These are phyloP conservation scores for Myotis lucifugus DNA, from an alignment of 2,113 vertebrate species.

Conservation along the genomic window DNA sequence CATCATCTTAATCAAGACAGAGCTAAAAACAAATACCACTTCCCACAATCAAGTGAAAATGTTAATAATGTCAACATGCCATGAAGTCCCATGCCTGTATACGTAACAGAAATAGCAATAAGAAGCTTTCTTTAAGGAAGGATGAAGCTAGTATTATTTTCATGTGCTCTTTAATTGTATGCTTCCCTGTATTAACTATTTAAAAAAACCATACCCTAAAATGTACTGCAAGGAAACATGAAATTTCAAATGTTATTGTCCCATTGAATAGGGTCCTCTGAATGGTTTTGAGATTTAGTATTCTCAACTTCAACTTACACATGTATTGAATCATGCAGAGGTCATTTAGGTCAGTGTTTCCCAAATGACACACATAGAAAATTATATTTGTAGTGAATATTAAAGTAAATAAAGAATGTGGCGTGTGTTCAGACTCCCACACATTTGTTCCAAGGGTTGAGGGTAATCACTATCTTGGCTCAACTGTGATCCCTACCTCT, in stretches of 20 bases:
- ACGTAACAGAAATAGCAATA: slow-evolving; percentile 23
- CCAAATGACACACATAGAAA: not conserved
- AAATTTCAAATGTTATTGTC: not conserved
- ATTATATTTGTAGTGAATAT: slow-evolving; percentile 30
- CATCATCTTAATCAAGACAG: slow-evolving; percentile 31
- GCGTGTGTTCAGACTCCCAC: not conserved
- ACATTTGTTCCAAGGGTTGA: not conserved
- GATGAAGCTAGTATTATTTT: not conserved
- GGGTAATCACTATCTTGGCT: not conserved
- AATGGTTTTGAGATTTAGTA: not conserved
- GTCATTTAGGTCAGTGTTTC: not conserved
- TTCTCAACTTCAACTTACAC: not conserved
- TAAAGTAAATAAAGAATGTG: not conserved
- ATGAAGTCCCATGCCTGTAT: not conserved
- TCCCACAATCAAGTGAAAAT: not conserved
- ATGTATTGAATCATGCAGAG: not conserved
- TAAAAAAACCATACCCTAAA: not conserved
- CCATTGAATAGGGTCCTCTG: not conserved
- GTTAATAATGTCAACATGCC: not conserved
- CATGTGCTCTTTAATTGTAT: not conserved
- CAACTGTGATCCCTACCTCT: not conserved
- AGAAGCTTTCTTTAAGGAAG: slow-evolving; percentile 9
- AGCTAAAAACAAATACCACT: slow-evolving; percentile 30
- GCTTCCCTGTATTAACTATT: not conserved
- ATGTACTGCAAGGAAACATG: not conserved